Evolutionary conservation across 2,888 invertebrate genomes (phyloP).

Genomic region (Lepeophtheirus nordmannii): DNA sequence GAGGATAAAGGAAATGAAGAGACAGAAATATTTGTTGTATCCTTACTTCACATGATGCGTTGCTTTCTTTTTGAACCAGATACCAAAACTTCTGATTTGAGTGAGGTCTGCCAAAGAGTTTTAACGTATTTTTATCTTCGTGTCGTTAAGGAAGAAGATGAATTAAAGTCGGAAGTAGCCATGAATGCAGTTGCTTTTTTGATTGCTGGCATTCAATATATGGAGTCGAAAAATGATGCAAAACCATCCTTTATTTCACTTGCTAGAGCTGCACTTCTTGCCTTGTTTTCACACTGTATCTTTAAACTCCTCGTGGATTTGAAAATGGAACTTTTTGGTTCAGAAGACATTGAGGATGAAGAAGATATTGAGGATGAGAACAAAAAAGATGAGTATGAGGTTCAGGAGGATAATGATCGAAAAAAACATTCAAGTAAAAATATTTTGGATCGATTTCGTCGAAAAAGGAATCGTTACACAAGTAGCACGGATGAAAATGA

Average conservation of each 20-base stretch:
- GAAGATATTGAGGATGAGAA: neutral
- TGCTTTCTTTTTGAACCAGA: neutral
- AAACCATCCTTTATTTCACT: neutral
- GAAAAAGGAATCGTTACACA: neutral
- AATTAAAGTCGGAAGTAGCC: neutral
- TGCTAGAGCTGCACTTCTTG: neutral
- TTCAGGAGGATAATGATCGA: neutral
- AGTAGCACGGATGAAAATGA: neutral
- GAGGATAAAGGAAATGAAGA: neutral
- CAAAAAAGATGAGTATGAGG: neutral
- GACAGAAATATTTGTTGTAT: neutral
- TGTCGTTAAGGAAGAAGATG: neutral
- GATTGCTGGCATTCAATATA: neutral
- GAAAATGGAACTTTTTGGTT: conserved; percentile 9
- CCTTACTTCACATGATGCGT: neutral
- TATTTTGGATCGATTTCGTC: neutral
- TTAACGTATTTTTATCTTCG: neutral
- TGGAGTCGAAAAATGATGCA: neutral
- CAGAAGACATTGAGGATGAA: neutral
- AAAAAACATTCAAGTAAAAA: neutral
- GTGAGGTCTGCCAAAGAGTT: neutral
- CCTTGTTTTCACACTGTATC: conserved; percentile 2
- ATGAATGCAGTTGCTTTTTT: neutral
- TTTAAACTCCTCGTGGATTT: conserved; percentile 1
- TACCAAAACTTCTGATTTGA: neutral